Conservation (phyloP, 30 jellyfish, hydroid and myxozoan genomes). For the Rhopilema esculentum region DNA sequence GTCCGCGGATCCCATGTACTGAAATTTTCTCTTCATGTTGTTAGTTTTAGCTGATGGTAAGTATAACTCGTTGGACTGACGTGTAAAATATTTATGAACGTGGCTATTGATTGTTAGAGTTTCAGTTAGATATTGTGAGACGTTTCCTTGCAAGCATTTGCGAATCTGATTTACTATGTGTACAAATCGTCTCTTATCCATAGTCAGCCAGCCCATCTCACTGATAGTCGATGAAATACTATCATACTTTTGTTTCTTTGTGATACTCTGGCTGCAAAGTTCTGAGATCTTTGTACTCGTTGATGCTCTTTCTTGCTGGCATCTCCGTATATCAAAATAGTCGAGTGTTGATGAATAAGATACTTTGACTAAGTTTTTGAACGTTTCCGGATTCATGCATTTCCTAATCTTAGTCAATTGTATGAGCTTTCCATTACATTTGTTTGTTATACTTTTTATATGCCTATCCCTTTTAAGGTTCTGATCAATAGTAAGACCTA, state of each 20-base stretch:
- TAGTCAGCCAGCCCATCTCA: conserved; percentile 70
- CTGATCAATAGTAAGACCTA: conserved; percentile 62
- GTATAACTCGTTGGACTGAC: conserved; percentile 56
- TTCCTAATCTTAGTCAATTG: conserved; percentile 64
- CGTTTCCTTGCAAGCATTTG: conserved; percentile 51
- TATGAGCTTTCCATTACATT: conserved; percentile 58
- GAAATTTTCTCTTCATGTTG: conserved; percentile 63
- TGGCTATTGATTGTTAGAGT: conserved; percentile 39
- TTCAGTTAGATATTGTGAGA: conserved; percentile 49
- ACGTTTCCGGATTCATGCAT: conserved; percentile 56
- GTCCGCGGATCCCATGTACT: conserved; percentile 69
- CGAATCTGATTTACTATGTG: conserved; percentile 61
- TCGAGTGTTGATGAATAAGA: conserved; percentile 69
- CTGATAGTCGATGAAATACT: conserved; percentile 47
- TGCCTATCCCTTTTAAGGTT: conserved; percentile 63
- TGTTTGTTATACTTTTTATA: conserved; percentile 56
- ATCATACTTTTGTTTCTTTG: conserved; percentile 51
- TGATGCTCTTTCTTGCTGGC: conserved; percentile 71
- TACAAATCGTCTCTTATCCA: conserved; percentile 48
- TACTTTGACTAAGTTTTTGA: conserved; percentile 57
- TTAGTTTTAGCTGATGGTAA: conserved; percentile 60
- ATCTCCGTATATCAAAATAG: conserved; percentile 58
- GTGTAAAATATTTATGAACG: conserved; percentile 48
- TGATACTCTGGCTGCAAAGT: conserved; percentile 71
- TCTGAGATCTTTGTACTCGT: conserved; percentile 56